Conservation (phyloP, 2,797 vertebrate genomes). For the Nothura maculosa region DNA sequence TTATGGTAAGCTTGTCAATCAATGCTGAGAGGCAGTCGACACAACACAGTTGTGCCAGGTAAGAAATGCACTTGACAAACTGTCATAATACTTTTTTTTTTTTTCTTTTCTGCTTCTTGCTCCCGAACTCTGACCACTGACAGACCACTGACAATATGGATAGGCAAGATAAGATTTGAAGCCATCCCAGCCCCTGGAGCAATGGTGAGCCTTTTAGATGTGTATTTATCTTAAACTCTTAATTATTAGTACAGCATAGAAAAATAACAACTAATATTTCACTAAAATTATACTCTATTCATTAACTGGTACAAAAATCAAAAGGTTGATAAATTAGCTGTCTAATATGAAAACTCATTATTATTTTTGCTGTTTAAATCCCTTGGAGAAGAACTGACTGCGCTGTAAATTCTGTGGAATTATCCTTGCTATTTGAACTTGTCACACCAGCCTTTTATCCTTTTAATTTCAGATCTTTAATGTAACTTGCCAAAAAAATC, state of each 20-base stretch:
- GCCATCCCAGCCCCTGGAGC: background rate
- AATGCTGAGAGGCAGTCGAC: conserved; percentile 16
- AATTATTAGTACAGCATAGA: conserved; percentile 39
- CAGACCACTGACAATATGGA: background rate
- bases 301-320: conserved; percentile 55
- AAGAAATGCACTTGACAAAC: background rate
- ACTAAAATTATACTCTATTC: conserved; percentile 53
- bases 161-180: background rate
- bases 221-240: conserved; percentile 35
- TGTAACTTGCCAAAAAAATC: conserved; percentile 46
- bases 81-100: conserved; percentile 27
- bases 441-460: conserved; percentile 6
- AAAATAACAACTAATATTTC: conserved; percentile 61
- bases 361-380: background rate
- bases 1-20: conserved; percentile 12
- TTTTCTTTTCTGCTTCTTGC: background rate
- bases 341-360: background rate
- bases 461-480: conserved; percentile 1
- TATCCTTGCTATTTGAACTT: conserved; percentile 27
- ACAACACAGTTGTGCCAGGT: background rate
- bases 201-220: background rate
- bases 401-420: conserved; percentile 40
- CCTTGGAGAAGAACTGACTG: conserved; percentile 31
- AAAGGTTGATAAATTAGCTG: conserved; percentile 35
- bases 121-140: background rate